Percentiles rank a stretch among this genome's conserved stretches.
phyloP scores from a whole-genome alignment of 2,888 invertebrate species.

The Loripinus fragilis region DNA sequence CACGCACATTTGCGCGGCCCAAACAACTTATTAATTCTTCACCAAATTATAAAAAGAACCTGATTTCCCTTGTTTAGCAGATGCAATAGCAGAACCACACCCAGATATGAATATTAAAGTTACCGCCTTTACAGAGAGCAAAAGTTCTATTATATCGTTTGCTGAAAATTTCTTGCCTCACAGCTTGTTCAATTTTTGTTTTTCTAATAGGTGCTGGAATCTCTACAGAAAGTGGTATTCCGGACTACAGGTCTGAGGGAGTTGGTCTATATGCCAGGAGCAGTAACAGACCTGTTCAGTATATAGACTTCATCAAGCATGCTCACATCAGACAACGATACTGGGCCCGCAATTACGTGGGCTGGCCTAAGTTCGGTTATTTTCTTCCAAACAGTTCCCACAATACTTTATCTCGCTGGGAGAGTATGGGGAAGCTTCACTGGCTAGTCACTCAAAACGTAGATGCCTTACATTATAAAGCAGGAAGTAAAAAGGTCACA shows the following conservation, averaged over 20 bases:
- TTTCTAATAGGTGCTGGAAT: constrained; percentile 92
- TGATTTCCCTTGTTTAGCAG: too few species aligned
- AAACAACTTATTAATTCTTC: too few species aligned
- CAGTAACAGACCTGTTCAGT: constrained; percentile 92
- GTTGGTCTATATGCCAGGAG: constrained; percentile 96
- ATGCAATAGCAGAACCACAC: too few species aligned
- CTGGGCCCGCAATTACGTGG: constrained; percentile 98
- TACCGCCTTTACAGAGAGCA: too few species aligned
- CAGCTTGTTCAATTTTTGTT: too few species aligned
- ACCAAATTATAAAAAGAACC: too few species aligned
- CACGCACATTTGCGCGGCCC: too few species aligned
- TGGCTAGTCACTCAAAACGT: constrained; percentile 98
- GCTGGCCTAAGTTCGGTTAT: constrained; percentile 92
- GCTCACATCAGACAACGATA: constrained; percentile 87
- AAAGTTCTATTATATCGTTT: too few species aligned
- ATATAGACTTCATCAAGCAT: constrained; percentile 89
- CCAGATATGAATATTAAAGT: too few species aligned
- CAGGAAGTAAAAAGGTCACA: constrained; percentile 90
- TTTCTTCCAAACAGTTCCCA: constrained; percentile 91
- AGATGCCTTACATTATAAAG: constrained; percentile 95
- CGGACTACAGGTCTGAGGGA: constrained; percentile 94
- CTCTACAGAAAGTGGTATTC: constrained; percentile 91
- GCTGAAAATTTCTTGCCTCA: too few species aligned
- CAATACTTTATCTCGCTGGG: constrained; percentile 88
- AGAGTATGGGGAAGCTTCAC: constrained; percentile 87